phyloP scores from a whole-genome alignment of 2,113 vertebrate species.

The Etheostoma cragini region DNA sequence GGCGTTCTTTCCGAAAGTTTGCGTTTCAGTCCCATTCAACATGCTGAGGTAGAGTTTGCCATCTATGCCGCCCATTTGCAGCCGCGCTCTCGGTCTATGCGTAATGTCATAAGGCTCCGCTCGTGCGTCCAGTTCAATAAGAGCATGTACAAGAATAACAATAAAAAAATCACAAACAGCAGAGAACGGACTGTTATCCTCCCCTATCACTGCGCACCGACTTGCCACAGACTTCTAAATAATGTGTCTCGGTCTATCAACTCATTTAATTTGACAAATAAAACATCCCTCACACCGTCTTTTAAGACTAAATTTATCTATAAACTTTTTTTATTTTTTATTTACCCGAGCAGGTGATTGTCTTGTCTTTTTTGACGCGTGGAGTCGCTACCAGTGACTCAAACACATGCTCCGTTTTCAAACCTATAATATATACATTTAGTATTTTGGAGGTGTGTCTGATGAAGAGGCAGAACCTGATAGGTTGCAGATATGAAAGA shows the following conservation, averaged over 20 bases:
- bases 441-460: slow-evolving; percentile 76
- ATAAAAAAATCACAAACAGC: not conserved
- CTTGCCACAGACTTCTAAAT: slow-evolving; percentile 30
- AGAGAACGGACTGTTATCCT: slow-evolving; percentile 1
- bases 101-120: slow-evolving; percentile 78
- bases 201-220: slow-evolving; percentile 25
- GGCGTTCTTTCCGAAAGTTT: slow-evolving; percentile 86
- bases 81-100: slow-evolving; percentile 70
- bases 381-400: slow-evolving; percentile 61
- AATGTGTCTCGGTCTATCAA: slow-evolving; percentile 11
- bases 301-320: not conserved
- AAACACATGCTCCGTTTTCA: slow-evolving; percentile 68
- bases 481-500: slow-evolving; percentile 72
- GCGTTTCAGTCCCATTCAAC: slow-evolving; percentile 88
- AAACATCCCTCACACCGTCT: slow-evolving; percentile 19
- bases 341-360: slow-evolving; percentile 17
- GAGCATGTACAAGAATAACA: not conserved
- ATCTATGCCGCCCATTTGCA: slow-evolving; percentile 90
- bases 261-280: not conserved
- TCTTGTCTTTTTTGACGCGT: slow-evolving; percentile 58
- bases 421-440: slow-evolving; percentile 84
- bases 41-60: slow-evolving; percentile 88
- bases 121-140: slow-evolving; percentile 46
- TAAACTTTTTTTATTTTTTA: slow-evolving; percentile 29
- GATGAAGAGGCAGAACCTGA: slow-evolving; percentile 60